Evolutionary conservation across 2,888 invertebrate species (phyloP), one percentile per base, ranked within the genome.

Genomic region (Sphaeridia pumilis): DNA sequence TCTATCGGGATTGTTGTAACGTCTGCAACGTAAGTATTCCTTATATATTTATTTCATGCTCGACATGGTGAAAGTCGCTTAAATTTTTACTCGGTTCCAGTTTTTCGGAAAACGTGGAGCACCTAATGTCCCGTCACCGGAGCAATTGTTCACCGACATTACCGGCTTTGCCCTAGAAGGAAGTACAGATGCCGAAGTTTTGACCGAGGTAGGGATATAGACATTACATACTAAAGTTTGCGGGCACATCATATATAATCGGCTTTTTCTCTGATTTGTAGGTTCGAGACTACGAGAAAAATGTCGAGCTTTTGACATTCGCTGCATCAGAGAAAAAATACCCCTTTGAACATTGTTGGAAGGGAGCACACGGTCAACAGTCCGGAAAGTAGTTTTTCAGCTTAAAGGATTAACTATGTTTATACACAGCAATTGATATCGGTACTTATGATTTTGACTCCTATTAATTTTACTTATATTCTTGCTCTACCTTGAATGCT

Each of bases 21-120:
- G 65, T 76, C 57, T 61, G 63, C 12, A 65, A 60, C 14, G 69
- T 69, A 61, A 64, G 66, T 58, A 14, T 27, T 14, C 20, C 31
- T 31, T 31, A 31, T 31, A 14, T 31, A 31, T 31, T 31, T 31
- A 31, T 14, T 31, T 31, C 31, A n/a, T n/a, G n/a, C n/a, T n/a
- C n/a, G n/a, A n/a, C n/a, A n/a, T n/a, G n/a, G n/a, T n/a, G n/a
- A n/a, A n/a, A n/a, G n/a, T n/a, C n/a, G n/a, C n/a, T n/a, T n/a
- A n/a, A n/a, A n/a, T n/a, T n/a, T n/a, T n/a, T n/a, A n/a, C n/a
- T n/a, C 7, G 12, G 20, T 38, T 75, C 28, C 70, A 83, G 82
- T 89, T 87, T 73, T 89, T 89, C 69, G 72, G 72, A 25, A 81
- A 80, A 65, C 79, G 78, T 65, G 80, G 79, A 45, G 77, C 85